Percentiles rank a stretch among this genome's conserved stretches.
Evolutionary conservation across 2,797 vertebrate species (phyloP).

Genomic region (Scolopax bukidnonensis): DNA sequence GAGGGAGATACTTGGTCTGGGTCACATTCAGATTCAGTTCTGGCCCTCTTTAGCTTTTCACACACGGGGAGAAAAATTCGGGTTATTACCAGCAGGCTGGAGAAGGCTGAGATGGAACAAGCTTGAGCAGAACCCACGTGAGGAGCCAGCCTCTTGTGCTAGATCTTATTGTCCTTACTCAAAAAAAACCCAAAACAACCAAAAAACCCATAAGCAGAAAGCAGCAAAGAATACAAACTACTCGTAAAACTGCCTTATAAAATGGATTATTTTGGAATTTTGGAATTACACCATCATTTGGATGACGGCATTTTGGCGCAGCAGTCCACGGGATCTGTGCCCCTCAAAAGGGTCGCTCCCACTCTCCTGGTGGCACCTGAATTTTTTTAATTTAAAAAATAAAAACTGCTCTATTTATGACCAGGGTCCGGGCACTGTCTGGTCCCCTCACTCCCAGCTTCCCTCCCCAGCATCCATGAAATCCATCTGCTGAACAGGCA

Average conservation of each 20-base stretch:
- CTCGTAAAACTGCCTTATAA: background rate
- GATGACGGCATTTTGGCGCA: background rate
- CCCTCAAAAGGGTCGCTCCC: accelerated
- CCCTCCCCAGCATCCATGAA: background rate
- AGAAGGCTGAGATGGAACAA: background rate
- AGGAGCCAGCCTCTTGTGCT: background rate
- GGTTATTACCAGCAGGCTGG: background rate
- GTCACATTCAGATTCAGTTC: background rate
- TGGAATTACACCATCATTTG: background rate
- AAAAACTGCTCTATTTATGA: background rate
- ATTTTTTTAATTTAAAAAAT: background rate
- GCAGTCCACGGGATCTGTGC: accelerated
- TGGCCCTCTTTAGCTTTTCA: background rate
- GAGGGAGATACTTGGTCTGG: background rate
- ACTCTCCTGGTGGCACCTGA: accelerated
- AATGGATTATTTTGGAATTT: background rate
- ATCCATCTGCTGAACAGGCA: background rate
- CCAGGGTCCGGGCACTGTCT: accelerated
- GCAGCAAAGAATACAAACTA: background rate
- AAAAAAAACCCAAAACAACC: background rate
- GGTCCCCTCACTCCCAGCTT: background rate
- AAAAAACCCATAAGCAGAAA: background rate
- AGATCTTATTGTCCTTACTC: background rate
- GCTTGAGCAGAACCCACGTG: background rate
- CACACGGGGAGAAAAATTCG: background rate